Percentiles rank a stretch among this genome's conserved stretches.
Conservation (phyloP, 1,140 invertebrate species). For the Leptinotarsa undecemlineata region DNA sequence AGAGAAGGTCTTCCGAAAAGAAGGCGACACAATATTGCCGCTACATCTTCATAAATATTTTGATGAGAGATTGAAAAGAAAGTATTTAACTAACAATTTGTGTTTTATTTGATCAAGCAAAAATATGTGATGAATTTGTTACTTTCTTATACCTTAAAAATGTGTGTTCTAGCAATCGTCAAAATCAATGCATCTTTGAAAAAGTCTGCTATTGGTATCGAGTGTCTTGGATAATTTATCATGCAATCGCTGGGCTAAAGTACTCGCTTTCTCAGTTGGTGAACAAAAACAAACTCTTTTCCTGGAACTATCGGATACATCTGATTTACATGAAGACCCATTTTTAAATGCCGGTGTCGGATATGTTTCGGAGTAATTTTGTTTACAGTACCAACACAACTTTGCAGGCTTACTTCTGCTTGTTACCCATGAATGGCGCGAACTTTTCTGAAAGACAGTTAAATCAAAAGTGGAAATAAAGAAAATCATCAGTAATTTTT, state of each 20-base stretch:
- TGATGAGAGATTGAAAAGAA: too few species aligned
- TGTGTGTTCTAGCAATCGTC: not conserved
- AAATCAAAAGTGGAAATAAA: too few species aligned
- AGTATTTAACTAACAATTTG: too few species aligned
- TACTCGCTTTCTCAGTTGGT: slow-evolving; percentile 25
- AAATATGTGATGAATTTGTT: too few species aligned
- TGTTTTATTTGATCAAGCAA: too few species aligned
- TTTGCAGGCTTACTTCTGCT: slow-evolving; percentile 17
- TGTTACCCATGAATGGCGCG: not conserved
- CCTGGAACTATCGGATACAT: slow-evolving; percentile 14
- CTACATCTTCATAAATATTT: too few species aligned
- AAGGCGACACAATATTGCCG: too few species aligned
- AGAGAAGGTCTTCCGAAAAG: too few species aligned
- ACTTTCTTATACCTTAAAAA: too few species aligned
- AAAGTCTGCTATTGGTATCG: slow-evolving; percentile 16
- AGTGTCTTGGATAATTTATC: slow-evolving; percentile 35
- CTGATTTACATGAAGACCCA: slow-evolving; percentile 16
- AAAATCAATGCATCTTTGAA: slow-evolving; percentile 22
- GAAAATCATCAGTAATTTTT: too few species aligned
- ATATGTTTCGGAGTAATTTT: slow-evolving; percentile 18
- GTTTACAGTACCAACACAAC: slow-evolving; percentile 26
- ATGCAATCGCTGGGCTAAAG: slow-evolving; percentile 36
- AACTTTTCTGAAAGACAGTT: too few species aligned
- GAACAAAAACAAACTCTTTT: slow-evolving; percentile 38
- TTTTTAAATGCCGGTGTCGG: not conserved